Conservation (phyloP, 2,113 vertebrate species). For the Hystrix cristata region DNA sequence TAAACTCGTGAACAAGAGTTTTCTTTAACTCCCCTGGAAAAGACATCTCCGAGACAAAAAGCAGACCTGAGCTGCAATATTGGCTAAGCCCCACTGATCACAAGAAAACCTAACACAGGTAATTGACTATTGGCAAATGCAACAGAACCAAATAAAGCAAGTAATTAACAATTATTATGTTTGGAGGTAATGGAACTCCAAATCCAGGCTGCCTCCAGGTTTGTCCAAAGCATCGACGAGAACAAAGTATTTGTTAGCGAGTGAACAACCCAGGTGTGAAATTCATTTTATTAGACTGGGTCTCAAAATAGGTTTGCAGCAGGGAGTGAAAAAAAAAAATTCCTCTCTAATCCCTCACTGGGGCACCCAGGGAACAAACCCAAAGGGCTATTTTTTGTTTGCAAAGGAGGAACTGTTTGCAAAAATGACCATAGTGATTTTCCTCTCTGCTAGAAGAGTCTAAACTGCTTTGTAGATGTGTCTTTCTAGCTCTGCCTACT, state of each 20-base stretch:
- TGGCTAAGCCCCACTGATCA: conserved; percentile 79
- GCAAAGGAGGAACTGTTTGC: background rate
- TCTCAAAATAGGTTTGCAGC: conserved; percentile 74
- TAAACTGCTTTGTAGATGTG: background rate
- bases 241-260: conserved; percentile 74
- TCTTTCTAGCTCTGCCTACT: background rate
- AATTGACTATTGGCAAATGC: conserved; percentile 82
- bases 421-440: background rate
- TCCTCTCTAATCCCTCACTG: conserved; percentile 24
- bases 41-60: conserved; percentile 81
- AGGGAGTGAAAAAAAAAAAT: conserved; percentile 58
- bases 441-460: background rate
- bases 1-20: conserved; percentile 78
- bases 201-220: conserved; percentile 67
- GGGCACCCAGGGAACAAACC: background rate
- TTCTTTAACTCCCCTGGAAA: conserved; percentile 80
- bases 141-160: conserved; percentile 83
- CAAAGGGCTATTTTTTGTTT: conserved; percentile 12
- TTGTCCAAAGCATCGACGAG: conserved; percentile 74
- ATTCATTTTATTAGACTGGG: conserved; percentile 77
- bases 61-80: conserved; percentile 78
- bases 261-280: conserved; percentile 79
- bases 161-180: conserved; percentile 84
- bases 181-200: conserved; percentile 76
- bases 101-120: conserved; percentile 75